These are phyloP conservation scores for Peribatodes rhomboidaria DNA, from an alignment of 2,888 invertebrate species.

Conservation along the genomic window DNA sequence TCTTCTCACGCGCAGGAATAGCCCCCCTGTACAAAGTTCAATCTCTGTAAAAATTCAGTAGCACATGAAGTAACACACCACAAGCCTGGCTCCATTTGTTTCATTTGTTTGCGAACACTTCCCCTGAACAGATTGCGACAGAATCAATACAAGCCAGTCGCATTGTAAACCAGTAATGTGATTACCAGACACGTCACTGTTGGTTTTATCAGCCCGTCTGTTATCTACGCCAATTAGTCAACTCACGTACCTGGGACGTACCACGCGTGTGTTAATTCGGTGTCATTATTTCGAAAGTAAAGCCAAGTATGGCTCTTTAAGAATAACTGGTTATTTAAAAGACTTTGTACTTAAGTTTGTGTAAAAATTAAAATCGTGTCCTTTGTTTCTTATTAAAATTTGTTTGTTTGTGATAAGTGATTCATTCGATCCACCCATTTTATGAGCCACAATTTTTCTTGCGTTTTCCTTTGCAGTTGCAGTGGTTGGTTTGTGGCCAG, in stretches of 20 bases:
- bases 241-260: conserved; percentile 15
- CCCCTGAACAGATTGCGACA: conserved; percentile 17
- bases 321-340: background rate
- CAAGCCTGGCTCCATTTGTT: conserved; percentile 14
- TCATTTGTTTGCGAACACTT: conserved; percentile 22
- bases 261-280: conserved; percentile 17
- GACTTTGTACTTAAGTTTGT: too few relatives aligned
- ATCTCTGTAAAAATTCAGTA: too few relatives aligned
- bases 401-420: conserved; percentile 1
- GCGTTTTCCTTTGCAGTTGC: background rate
- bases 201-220: conserved; percentile 30
- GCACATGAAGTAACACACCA: background rate
- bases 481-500: background rate
- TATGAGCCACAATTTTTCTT: background rate
- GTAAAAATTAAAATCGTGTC: background rate
- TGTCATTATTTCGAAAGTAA: conserved; percentile 5
- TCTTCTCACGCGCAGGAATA: too few relatives aligned
- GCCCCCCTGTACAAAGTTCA: too few relatives aligned
- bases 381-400: background rate
- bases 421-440: background rate
- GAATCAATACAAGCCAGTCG: conserved; percentile 25
- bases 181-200: conserved; percentile 29
- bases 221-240: conserved; percentile 38
- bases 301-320: background rate
- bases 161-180: conserved; percentile 25